Percentiles rank a stretch among this genome's conserved stretches.
Evolutionary conservation across 2,113 vertebrate species (phyloP).

Genomic region (Panthera leo): DNA sequence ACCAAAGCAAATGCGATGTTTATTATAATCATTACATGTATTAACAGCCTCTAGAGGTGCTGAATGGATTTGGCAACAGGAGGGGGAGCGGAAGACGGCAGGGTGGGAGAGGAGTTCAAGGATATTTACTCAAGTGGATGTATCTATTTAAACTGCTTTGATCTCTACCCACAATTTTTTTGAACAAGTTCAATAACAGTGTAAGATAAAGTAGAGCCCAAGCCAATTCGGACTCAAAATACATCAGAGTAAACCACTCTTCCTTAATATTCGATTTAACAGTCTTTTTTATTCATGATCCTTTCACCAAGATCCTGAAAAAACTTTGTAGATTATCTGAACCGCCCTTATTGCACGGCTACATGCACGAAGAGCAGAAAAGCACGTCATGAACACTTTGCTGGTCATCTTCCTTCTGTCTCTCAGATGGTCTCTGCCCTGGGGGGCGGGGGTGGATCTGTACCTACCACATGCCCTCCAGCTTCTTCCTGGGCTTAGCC

Average conservation of each 20-base stretch:
- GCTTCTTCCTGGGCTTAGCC: neutral
- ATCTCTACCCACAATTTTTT: constrained; percentile 78
- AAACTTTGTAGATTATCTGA: neutral
- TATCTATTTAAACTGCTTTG: constrained; percentile 83
- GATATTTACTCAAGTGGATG: constrained; percentile 82
- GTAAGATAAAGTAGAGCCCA: constrained; percentile 75
- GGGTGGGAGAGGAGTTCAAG: constrained; percentile 58
- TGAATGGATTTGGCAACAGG: constrained; percentile 71
- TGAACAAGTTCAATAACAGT: constrained; percentile 79
- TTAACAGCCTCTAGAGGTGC: constrained; percentile 80
- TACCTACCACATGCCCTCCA: neutral
- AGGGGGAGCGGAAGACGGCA: neutral
- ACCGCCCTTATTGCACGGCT: neutral
- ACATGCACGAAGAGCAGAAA: neutral
- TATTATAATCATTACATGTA: constrained; percentile 79
- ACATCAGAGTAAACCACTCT: constrained; percentile 46
- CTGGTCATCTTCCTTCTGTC: neutral
- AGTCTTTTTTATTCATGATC: constrained; percentile 32
- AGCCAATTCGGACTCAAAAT: constrained; percentile 64
- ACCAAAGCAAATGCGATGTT: constrained; percentile 81
- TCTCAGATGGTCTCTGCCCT: neutral
- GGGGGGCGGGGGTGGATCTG: neutral
- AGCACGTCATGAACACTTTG: fast-evolving
- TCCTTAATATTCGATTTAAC: neutral
- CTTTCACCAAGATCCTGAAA: constrained; percentile 29